Percentiles rank a stretch among this genome's conserved stretches.
phyloP scores from a whole-genome alignment of 1,140 invertebrate species.

The Thaumatotibia leucotreta region DNA sequence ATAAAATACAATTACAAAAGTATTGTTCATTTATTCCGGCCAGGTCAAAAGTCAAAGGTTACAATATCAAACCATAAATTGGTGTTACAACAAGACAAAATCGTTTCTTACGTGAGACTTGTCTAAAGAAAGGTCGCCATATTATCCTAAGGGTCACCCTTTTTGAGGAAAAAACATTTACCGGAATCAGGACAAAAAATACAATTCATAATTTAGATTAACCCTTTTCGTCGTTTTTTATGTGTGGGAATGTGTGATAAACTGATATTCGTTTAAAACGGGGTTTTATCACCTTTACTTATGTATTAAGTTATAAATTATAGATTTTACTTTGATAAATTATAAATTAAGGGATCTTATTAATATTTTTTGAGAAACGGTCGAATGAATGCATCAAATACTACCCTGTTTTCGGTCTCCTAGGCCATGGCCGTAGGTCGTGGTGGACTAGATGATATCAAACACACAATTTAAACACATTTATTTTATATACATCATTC shows the following conservation, averaged over 20 bases:
- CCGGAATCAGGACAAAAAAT: not conserved
- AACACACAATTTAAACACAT: too few relatives aligned
- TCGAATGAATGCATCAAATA: too few relatives aligned
- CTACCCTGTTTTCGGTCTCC: too few relatives aligned
- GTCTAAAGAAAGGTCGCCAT: slow-evolving; percentile 18
- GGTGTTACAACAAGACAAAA: not conserved
- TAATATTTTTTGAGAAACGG: too few relatives aligned
- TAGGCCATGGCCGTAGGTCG: too few relatives aligned
- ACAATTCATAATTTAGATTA: slow-evolving; percentile 8
- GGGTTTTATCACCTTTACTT: too few relatives aligned
- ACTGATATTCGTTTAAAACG: not conserved
- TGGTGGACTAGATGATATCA: too few relatives aligned
- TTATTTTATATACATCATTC: too few relatives aligned
- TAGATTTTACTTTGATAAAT: too few relatives aligned
- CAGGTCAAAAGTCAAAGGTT: slow-evolving; percentile 3
- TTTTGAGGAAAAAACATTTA: not conserved
- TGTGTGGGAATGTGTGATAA: not conserved
- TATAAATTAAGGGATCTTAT: too few relatives aligned
- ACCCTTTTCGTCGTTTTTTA: slow-evolving; percentile 14
- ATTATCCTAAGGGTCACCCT: slow-evolving; percentile 18
- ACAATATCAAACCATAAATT: not conserved
- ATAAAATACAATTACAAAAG: not conserved
- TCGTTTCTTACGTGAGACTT: not conserved
- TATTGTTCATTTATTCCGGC: not conserved
- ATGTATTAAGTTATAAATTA: too few relatives aligned